Conservation (phyloP, 2,888 invertebrate genomes). For the Peribatodes rhomboidaria region DNA sequence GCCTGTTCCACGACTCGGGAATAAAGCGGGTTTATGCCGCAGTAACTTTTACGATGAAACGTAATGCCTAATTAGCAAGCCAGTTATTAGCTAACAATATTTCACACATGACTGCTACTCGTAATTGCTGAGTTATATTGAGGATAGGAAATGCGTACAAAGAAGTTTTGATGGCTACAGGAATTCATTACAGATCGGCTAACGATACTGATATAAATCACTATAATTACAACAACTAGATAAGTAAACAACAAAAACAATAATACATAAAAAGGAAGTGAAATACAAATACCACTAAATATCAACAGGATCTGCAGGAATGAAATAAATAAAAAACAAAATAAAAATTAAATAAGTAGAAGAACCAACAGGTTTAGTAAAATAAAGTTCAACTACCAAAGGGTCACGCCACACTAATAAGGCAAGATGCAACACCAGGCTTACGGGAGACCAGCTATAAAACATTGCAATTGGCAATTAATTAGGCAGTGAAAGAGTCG, state of each 20-base stretch:
- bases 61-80: conserved; percentile 57
- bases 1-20: conserved; percentile 50
- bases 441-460: conserved; percentile 48
- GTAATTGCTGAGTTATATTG: conserved; percentile 50
- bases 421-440: conserved; percentile 43
- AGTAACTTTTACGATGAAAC: conserved; percentile 56
- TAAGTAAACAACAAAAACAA: not conserved
- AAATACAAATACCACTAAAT: not conserved
- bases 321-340: not conserved
- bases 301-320: not conserved
- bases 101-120: conserved; percentile 55
- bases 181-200: conserved; percentile 30
- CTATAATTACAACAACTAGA: not conserved
- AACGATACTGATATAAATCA: conserved; percentile 42
- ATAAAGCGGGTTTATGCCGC: conserved; percentile 43
- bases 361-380: conserved; percentile 16
- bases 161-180: conserved; percentile 24
- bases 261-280: not conserved
- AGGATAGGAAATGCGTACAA: conserved; percentile 42
- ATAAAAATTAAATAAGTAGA: conserved; percentile 6
- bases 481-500: conserved; percentile 30
- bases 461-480: conserved; percentile 44
- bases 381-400: not conserved
- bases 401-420: conserved; percentile 42
- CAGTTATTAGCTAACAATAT: conserved; percentile 58